A percentile compares a stretch with the other conserved stretches of the same genome.
These are phyloP conservation scores for Eupithecia centaureata DNA, from an alignment of 2,888 invertebrate genomes.

Conservation along the genomic window DNA sequence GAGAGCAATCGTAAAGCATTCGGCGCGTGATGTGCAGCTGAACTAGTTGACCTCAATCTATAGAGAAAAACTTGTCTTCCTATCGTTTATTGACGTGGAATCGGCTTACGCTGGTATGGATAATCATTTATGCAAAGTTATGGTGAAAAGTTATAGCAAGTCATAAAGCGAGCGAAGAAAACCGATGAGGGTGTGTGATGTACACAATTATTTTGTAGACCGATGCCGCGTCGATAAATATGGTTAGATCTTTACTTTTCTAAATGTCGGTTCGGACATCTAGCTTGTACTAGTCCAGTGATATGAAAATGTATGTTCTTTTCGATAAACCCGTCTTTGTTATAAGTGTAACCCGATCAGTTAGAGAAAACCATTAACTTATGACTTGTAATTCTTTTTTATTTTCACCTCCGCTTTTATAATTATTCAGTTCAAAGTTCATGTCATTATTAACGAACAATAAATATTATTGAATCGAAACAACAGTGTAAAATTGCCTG, in stretches of 20 bases:
- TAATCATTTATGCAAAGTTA: neutral
- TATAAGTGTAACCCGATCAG: neutral
- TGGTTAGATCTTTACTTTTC: neutral
- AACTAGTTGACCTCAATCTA: neutral
- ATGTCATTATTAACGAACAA: neutral
- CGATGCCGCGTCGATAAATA: neutral
- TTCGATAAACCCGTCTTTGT: neutral
- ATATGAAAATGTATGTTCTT: neutral
- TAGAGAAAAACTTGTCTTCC: neutral
- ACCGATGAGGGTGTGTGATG: neutral
- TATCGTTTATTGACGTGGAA: conserved; percentile 1
- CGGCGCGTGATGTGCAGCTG: conserved; percentile 25
- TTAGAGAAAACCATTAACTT: neutral
- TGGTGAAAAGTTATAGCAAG: neutral
- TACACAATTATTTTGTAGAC: neutral
- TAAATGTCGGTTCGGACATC: neutral
- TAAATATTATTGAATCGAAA: neutral
- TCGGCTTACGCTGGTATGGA: neutral
- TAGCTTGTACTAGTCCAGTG: neutral
- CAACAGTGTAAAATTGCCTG: neutral
- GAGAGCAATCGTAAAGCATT: conserved; percentile 61
- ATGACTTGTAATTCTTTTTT: neutral
- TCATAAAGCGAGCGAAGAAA: no score
- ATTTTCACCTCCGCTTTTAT: neutral
- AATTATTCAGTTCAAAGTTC: neutral